Percentiles rank a stretch among this genome's conserved stretches.
Evolutionary conservation across 2,888 invertebrate species (phyloP).

Genomic region (Sinohyriopsis cumingii): DNA sequence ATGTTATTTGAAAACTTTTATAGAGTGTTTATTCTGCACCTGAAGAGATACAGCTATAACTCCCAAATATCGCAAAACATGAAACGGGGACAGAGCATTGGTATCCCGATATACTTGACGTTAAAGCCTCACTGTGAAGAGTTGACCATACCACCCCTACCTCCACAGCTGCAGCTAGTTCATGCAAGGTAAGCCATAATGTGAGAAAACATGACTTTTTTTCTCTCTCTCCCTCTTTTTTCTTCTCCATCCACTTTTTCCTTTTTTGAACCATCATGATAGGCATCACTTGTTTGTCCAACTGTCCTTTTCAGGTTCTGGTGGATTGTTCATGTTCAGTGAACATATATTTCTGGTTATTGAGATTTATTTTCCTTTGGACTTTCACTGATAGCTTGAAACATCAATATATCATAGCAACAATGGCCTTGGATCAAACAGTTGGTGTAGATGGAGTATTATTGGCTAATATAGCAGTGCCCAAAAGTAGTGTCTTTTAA

Average conservation of each 20-base stretch:
- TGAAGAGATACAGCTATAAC: slow-evolving; percentile 63
- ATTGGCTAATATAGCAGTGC: too few relatives aligned
- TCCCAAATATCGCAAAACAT: slow-evolving; percentile 34
- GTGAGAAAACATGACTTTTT: not conserved
- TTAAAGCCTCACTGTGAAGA: slow-evolving; percentile 50
- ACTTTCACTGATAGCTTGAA: too few relatives aligned
- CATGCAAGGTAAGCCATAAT: slow-evolving; percentile 4
- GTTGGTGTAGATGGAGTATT: too few relatives aligned
- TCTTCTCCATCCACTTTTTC: not conserved
- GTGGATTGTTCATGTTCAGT: too few relatives aligned
- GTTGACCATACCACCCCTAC: slow-evolving; percentile 47
- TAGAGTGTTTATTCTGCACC: slow-evolving; percentile 64
- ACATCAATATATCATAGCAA: too few relatives aligned
- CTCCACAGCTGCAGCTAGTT: slow-evolving; percentile 12
- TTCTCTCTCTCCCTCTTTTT: not conserved
- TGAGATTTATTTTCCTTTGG: too few relatives aligned
- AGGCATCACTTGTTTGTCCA: not conserved
- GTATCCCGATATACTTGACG: slow-evolving; percentile 55
- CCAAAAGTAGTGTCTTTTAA: too few relatives aligned
- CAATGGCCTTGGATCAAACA: too few relatives aligned
- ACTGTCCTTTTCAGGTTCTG: too few relatives aligned
- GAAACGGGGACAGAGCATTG: slow-evolving; percentile 55
- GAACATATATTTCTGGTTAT: too few relatives aligned
- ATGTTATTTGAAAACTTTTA: slow-evolving; percentile 5
- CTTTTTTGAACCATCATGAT: not conserved